Base-by-base conservation (phyloP, 2,888 invertebrate species). In the Drosophila anomelani region DNA sequence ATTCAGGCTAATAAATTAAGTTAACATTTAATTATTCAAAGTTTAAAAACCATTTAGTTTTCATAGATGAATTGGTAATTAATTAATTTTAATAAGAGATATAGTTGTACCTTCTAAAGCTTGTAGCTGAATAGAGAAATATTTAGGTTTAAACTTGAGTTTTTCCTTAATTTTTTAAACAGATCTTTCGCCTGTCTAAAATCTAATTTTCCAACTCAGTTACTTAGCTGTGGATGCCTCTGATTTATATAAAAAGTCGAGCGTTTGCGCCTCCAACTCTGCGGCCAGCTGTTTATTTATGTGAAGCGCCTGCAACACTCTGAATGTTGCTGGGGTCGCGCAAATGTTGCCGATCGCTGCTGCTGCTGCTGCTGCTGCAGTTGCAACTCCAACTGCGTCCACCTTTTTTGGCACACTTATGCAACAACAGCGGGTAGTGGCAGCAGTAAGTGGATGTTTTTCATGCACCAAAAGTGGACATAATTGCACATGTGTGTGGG, bases 271-370 rank as follows among this genome's bases (percentile, higher is more conserved):
- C 70, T 55, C 61, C 70, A 75, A 80, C 66, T 75, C 60, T 41
- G 51, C 54, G 57, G 63, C 76, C 83, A 85, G 81, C 81, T 80
- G 81, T 85, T 83, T 84, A 83, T 83, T 84, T 88, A 83, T 86
- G 84, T 82, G 88, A 70, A 68, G 61, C 71, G 82, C 71, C 79
- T 79, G 82, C 88, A 77, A 74, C 66, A 74, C 66, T 44, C 66
- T 44, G 69, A 81, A 81, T 86, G 87, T 81, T 84, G 81, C 81
- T 78, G 61, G 67, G 75, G 47, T 66, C 75, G 63, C 29, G 51
- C 58, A 59, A 80, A 83, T 79, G 79, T 75, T 79, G 83, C 61
- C 13, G 59, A 29, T 55, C 26, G 69, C 23, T 34, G 12, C 34
- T 34, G 34, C 34, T 29, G 44, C 43, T 61, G 49, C 34, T 59